Percentiles rank a stretch among this genome's conserved stretches.
phyloP scores from a whole-genome alignment of 2,888 invertebrate species.

The Euplagia quadripunctaria region DNA sequence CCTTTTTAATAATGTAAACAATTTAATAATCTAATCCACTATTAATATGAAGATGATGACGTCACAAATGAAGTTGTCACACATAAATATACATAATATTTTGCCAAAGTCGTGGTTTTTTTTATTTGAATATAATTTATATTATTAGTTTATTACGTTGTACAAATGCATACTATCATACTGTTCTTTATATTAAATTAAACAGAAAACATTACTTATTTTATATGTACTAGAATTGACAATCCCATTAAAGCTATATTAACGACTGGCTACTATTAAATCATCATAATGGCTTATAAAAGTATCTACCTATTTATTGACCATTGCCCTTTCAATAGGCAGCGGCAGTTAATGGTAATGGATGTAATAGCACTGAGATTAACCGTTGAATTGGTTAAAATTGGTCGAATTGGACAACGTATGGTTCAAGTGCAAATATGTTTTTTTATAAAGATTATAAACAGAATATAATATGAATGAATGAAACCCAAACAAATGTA shows the following conservation, averaged over 20 bases:
- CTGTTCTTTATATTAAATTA: background rate
- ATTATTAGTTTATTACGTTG: too few species aligned
- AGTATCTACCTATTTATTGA: conserved; percentile 21
- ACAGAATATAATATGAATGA: too few species aligned
- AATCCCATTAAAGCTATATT: conserved; percentile 17
- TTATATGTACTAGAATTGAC: conserved; percentile 5
- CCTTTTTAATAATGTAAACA: background rate
- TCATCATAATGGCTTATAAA: conserved; percentile 22
- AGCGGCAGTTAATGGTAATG: background rate
- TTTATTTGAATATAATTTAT: too few species aligned
- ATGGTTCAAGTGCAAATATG: conserved; percentile 4
- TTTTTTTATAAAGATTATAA: too few species aligned
- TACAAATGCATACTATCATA: too few species aligned
- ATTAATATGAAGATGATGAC: background rate
- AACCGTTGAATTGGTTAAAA: conserved; percentile 10
- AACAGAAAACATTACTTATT: background rate
- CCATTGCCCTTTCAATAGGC: conserved; percentile 27
- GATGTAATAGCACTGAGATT: background rate
- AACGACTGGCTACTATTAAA: conserved; percentile 24
- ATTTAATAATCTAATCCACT: too few species aligned
- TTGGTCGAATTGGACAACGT: conserved; percentile 4
- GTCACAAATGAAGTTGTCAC: background rate
- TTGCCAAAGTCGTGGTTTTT: background rate
- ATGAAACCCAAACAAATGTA: too few species aligned
- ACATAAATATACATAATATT: background rate